These are phyloP conservation scores for Phoebastria nigripes DNA, from an alignment of 2,797 vertebrate genomes.

Conservation along the genomic window DNA sequence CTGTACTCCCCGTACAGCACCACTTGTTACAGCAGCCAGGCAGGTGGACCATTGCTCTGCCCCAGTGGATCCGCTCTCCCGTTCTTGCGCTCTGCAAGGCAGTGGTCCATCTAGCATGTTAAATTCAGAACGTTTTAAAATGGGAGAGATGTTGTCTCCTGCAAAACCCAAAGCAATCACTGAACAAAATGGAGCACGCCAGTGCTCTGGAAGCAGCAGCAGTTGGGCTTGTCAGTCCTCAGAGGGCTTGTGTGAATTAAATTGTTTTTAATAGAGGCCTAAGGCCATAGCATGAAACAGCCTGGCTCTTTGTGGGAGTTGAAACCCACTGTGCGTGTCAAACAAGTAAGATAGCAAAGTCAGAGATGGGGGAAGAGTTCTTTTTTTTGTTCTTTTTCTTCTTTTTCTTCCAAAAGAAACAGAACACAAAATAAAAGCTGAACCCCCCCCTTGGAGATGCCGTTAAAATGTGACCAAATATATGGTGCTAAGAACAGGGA, in stretches of 20 bases:
- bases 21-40: background rate
- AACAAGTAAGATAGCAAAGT: background rate
- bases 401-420: background rate
- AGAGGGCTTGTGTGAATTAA: slow-evolving; percentile 48
- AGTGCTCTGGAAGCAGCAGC: background rate
- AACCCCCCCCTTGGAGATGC: background rate
- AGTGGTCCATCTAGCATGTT: background rate
- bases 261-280: slow-evolving; percentile 59
- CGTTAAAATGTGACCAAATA: slow-evolving; percentile 1
- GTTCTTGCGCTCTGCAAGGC: background rate
- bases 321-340: background rate
- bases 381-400: background rate
- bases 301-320: slow-evolving; percentile 34
- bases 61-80: accelerated
- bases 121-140: background rate
- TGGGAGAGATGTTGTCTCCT: background rate
- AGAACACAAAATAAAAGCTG: background rate
- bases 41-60: background rate
- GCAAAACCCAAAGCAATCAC: slow-evolving; percentile 37
- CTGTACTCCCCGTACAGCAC: background rate
- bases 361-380: background rate
- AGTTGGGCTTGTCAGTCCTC: slow-evolving; percentile 55
- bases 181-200: slow-evolving; percentile 27
- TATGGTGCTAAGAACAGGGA: background rate
- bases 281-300: slow-evolving; percentile 45